A percentile compares a stretch with the other conserved stretches of the same genome.
Conservation (phyloP, 2,888 invertebrate species). For the Morpho deidamia region DNA sequence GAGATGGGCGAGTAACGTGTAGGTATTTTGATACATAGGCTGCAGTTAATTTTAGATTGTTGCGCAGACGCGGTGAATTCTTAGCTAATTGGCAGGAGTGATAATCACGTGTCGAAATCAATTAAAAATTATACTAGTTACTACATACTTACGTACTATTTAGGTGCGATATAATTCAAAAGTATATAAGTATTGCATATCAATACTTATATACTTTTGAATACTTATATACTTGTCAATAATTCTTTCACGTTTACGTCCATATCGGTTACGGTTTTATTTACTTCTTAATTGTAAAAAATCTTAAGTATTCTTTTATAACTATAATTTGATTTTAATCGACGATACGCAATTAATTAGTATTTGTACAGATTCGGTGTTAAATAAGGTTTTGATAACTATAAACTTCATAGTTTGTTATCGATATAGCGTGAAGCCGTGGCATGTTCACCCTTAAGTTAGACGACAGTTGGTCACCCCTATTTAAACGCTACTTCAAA, state of each 20-base stretch:
- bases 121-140: constrained; percentile 10
- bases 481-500: constrained; percentile 72
- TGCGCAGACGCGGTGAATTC: constrained; percentile 77
- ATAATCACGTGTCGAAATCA: constrained; percentile 52
- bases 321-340: not conserved
- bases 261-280: too few relatives aligned
- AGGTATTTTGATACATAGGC: constrained; percentile 78
- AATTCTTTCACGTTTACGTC: too few relatives aligned
- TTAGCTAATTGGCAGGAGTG: constrained; percentile 74
- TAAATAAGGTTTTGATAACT: constrained; percentile 71
- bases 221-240: too few relatives aligned
- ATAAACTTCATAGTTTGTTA: constrained; percentile 69
- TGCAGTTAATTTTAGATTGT: constrained; percentile 78
- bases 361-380: constrained; percentile 37
- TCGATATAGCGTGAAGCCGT: constrained; percentile 68
- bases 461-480: constrained; percentile 77
- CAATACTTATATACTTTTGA: too few relatives aligned
- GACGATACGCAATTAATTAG: constrained; percentile 23
- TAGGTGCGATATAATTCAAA: too few relatives aligned
- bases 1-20: constrained; percentile 75
- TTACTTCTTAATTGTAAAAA: not conserved
- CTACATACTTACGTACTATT: not conserved
- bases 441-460: constrained; percentile 64
- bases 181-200: too few relatives aligned
- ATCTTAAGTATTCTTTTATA: not conserved